Evolutionary conservation across 2,113 vertebrate genomes (phyloP).

Genomic region (Triplophysa tibetana): DNA sequence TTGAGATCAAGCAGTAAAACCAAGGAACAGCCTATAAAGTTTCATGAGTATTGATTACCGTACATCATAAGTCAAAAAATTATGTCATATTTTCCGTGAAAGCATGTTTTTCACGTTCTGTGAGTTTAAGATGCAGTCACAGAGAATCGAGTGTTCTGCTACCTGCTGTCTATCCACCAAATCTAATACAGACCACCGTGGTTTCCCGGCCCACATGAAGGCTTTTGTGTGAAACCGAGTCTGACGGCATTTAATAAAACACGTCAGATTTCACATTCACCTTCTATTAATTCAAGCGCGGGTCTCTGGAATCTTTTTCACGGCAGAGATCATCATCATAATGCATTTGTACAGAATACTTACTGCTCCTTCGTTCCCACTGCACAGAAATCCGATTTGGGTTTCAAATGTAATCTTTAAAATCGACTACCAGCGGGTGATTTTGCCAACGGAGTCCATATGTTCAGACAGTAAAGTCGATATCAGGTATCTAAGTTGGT

Average conservation of each 20-base stretch:
- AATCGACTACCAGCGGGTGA: background rate
- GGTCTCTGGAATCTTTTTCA: background rate
- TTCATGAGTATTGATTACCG: too few relatives aligned
- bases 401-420: background rate
- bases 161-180: slow-evolving; percentile 13
- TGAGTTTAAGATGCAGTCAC: slow-evolving; percentile 27
- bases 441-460: too few relatives aligned
- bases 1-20: too few relatives aligned
- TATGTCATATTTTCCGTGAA: too few relatives aligned
- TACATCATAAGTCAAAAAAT: too few relatives aligned
- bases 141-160: background rate
- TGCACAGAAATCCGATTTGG: background rate
- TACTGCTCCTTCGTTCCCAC: background rate
- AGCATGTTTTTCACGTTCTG: background rate
- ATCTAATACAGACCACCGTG: slow-evolving; percentile 21
- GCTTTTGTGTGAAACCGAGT: background rate
- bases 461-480: too few relatives aligned
- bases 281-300: slow-evolving; percentile 9
- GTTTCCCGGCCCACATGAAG: background rate
- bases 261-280: slow-evolving; percentile 2
- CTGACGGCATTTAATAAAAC: slow-evolving; percentile 16
- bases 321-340: slow-evolving; percentile 14
- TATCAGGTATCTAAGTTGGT: too few relatives aligned
- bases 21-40: too few relatives aligned
- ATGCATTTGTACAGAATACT: background rate